A percentile compares a stretch with the other conserved stretches of the same genome.
phyloP scores from a whole-genome alignment of 2,888 invertebrate species.

The Coelopa pilipes region DNA sequence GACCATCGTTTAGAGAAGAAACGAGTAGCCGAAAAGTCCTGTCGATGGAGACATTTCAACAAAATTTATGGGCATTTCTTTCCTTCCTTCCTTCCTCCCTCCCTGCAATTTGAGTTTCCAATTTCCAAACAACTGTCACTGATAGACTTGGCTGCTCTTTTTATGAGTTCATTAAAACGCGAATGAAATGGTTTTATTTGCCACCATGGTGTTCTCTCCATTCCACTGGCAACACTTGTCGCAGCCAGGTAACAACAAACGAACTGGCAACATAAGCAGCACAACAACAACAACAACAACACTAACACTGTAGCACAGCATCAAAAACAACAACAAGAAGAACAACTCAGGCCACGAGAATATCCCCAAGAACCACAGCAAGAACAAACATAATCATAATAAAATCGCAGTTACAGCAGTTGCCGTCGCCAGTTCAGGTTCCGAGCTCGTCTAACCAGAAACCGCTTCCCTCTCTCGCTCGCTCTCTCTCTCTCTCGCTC shows the following conservation, averaged over 20 bases:
- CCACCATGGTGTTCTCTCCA: background rate
- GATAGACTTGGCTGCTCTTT: background rate
- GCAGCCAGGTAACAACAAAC: background rate
- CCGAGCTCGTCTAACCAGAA: slow-evolving; percentile 26
- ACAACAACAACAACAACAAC: background rate
- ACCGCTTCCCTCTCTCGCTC: background rate
- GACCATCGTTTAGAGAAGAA: background rate
- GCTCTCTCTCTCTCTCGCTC: too few species aligned
- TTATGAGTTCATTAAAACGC: background rate
- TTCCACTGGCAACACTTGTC: background rate
- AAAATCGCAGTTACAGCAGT: slow-evolving; percentile 25
- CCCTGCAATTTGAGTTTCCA: background rate
- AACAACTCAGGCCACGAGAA: background rate
- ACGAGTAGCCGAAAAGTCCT: background rate
- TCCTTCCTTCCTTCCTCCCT: background rate
- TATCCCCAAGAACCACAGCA: background rate
- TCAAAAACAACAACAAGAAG: background rate
- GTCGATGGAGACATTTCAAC: background rate
- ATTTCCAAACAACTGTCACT: background rate
- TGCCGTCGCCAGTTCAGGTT: slow-evolving; percentile 18
- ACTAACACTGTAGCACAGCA: too few species aligned
- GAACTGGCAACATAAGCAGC: background rate
- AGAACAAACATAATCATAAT: slow-evolving; percentile 24
- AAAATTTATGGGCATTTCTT: background rate
- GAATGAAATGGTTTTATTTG: too few species aligned